These are phyloP conservation scores for Diarsia dahlii DNA, from an alignment of 2,888 invertebrate genomes.

Conservation along the genomic window DNA sequence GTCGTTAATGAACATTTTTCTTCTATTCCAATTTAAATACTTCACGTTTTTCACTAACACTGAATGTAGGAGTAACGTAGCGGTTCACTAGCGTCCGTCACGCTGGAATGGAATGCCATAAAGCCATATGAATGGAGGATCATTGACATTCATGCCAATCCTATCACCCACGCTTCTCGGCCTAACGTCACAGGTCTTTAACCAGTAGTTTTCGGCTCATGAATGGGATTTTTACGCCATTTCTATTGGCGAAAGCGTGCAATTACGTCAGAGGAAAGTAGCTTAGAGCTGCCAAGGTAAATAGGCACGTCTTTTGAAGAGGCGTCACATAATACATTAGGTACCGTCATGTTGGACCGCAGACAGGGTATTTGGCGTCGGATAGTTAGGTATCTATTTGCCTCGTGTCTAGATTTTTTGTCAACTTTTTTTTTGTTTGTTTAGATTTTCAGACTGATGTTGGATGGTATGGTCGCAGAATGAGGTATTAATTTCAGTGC, in stretches of 20 bases:
- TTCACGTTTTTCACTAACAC: conserved; percentile 14
- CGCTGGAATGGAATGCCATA: conserved; percentile 58
- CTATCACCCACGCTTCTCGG: conserved; percentile 66
- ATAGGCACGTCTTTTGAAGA: conserved; percentile 31
- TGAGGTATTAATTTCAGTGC: neutral
- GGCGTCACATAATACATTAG: conserved; percentile 17
- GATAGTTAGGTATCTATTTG: neutral
- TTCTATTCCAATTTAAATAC: conserved; percentile 7
- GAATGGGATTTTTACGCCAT: conserved; percentile 57
- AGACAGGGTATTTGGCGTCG: conserved; percentile 1
- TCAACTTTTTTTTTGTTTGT: neutral
- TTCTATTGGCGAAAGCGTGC: conserved; percentile 41
- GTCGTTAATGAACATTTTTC: neutral
- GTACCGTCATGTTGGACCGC: conserved; percentile 2
- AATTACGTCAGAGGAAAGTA: conserved; percentile 39
- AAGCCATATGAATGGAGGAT: conserved; percentile 59
- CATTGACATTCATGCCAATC: conserved; percentile 69
- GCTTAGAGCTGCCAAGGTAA: conserved; percentile 37
- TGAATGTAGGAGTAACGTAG: conserved; percentile 37
- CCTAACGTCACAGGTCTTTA: conserved; percentile 69
- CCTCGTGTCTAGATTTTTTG: neutral
- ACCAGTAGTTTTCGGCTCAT: conserved; percentile 58
- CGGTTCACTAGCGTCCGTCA: conserved; percentile 45
- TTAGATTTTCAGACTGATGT: neutral
- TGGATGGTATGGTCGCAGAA: neutral